Base-by-base conservation (phyloP, 2,113 vertebrate species). In the Odontophorus gujanensis region DNA sequence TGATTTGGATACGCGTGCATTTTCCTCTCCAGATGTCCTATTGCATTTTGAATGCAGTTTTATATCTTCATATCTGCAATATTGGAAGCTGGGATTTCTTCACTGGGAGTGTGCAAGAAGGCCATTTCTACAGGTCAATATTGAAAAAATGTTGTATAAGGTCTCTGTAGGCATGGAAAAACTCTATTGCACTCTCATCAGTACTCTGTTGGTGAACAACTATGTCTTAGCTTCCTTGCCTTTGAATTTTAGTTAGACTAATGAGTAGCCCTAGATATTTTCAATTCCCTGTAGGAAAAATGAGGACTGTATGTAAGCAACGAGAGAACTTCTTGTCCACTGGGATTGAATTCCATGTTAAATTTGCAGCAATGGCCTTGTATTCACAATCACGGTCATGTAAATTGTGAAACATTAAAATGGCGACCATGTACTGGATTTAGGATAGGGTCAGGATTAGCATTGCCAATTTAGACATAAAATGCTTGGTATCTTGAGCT, bases 21-120 rank as follows among this genome's bases (percentile, higher is more conserved):
- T 96, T 95, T 93, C 80, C 90, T 94, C 85, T 94, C 89, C 93
- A 96, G 90, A 95, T 95, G 94, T 95, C 90, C 88, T 78, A n/a
- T 50, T 93, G 82, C 90, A 42, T 96, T 90, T 83, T 90, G 90
- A 92, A 83, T 75, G 79, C 48, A 80, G 69, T 48, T 95, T 85
- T 88, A n/a, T 85, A 32, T 91, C 79, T 94, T 92, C 72, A 1
- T 95, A 48, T 95, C 80, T 90, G 51, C 0, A 3, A 72, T 90
- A 94, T 81, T 38, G 80, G 81, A 65, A 91, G 80, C 90, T 86
- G 75, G 92, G 79, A 83, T 95, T 91, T 94, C 90, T 91, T 78
- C 74, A 57, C 40, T 3, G 11, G 80, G 67, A 36, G 61, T 22
- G 69, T 58, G 73, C 1, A 8, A 79, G 58, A 38, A 58, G 55